Conservation (phyloP, 2,888 invertebrate species). For the Apamea crenata region DNA sequence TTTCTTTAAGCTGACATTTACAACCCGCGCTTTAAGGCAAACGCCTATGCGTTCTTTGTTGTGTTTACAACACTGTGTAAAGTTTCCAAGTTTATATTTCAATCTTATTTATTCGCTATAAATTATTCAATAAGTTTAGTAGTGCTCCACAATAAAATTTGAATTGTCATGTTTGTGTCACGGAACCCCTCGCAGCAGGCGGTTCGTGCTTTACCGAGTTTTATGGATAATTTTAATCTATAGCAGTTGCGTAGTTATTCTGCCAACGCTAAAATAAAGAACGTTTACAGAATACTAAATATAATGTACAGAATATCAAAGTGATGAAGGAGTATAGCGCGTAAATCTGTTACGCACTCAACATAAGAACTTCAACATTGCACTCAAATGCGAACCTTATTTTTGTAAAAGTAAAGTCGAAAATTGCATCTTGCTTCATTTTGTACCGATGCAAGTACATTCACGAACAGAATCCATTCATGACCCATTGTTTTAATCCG, state of each 20-base stretch:
- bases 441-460: slow-evolving; percentile 29
- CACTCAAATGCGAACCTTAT: slow-evolving; percentile 28
- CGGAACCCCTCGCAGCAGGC: slow-evolving; percentile 37
- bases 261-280: slow-evolving; percentile 51
- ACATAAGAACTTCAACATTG: not conserved
- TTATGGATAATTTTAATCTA: slow-evolving; percentile 61
- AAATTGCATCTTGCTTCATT: not conserved
- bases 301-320: slow-evolving; percentile 40
- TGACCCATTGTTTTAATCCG: slow-evolving; percentile 66
- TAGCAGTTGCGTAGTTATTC: slow-evolving; percentile 55
- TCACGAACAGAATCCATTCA: slow-evolving; percentile 60
- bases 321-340: slow-evolving; percentile 27
- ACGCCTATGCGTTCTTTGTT: slow-evolving; percentile 51
- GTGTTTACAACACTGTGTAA: slow-evolving; percentile 55
- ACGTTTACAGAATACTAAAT: slow-evolving; percentile 57
- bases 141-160: slow-evolving; percentile 22
- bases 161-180: slow-evolving; percentile 31
- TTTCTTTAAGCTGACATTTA: slow-evolving; percentile 52
- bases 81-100: slow-evolving; percentile 48
- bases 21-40: slow-evolving; percentile 46
- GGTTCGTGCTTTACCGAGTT: slow-evolving; percentile 22
- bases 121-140: slow-evolving; percentile 44
- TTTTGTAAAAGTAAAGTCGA: rapidly evolving
- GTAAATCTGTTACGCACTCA: slow-evolving; percentile 36
- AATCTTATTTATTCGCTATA: slow-evolving; percentile 52